Percentiles rank a stretch among this genome's conserved stretches.
Evolutionary conservation across 1,140 invertebrate genomes (phyloP).

Genomic region (Apis dorsata): DNA sequence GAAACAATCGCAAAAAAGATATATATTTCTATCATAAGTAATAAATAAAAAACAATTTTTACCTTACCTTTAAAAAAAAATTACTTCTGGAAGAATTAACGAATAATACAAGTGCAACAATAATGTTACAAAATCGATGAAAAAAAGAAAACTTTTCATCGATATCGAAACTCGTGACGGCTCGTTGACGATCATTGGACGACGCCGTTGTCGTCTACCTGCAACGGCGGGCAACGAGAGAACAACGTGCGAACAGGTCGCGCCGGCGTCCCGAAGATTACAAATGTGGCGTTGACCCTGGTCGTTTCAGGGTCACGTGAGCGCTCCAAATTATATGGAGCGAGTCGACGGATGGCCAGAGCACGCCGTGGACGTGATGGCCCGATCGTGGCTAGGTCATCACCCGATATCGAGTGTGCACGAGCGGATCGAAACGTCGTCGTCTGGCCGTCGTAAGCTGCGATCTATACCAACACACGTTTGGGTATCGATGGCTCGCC

Average conservation of each 20-base stretch:
- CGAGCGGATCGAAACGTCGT: conserved; percentile 21
- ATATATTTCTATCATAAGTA: no score
- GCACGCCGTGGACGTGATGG: conserved; percentile 73
- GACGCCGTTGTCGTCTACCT: conserved; percentile 61
- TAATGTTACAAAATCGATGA: no score
- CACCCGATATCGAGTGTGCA: conserved; percentile 64
- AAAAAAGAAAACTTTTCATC: not conserved
- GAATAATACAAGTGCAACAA: no score
- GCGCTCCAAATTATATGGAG: conserved; percentile 79
- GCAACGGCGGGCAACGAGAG: conserved; percentile 67
- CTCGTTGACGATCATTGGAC: conserved; percentile 9
- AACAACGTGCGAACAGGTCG: conserved; percentile 77
- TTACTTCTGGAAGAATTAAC: no score
- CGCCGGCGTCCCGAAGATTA: conserved; percentile 77
- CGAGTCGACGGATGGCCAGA: conserved; percentile 74
- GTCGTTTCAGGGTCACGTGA: conserved; percentile 77
- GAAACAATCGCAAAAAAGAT: no score
- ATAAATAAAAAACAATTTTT: no score
- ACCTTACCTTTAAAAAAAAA: no score
- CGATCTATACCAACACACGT: conserved; percentile 38
- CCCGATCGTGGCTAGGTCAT: conserved; percentile 71
- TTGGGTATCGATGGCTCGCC: conserved; percentile 35
- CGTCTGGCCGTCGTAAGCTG: not conserved
- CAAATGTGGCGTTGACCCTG: conserved; percentile 77
- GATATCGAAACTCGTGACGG: no score